Conservation (phyloP, 2,113 vertebrate genomes). For the Burhinus oedicnemus region DNA sequence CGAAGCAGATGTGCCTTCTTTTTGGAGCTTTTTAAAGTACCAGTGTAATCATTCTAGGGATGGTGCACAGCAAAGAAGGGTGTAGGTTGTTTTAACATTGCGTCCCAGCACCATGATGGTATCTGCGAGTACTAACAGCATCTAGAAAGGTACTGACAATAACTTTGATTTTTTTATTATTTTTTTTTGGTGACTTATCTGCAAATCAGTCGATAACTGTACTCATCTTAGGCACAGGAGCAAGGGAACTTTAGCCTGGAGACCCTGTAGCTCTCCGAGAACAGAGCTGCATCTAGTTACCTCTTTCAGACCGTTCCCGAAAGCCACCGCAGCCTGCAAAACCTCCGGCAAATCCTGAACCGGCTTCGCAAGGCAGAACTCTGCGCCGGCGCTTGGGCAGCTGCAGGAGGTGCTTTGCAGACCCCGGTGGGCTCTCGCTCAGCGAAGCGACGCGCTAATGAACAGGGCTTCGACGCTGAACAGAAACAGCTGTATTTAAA, state of each 20-base stretch:
- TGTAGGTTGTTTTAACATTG: neutral
- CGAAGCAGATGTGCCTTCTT: neutral
- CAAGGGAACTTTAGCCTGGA: neutral
- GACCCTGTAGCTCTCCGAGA: neutral
- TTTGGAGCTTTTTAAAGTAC: neutral
- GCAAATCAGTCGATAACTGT: neutral
- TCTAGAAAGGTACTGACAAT: neutral
- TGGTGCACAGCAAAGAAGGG: neutral
- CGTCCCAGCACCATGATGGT: neutral
- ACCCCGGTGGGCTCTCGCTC: neutral
- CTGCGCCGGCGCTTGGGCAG: neutral
- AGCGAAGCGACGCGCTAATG: neutral
- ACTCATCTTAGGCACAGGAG: neutral
- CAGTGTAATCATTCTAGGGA: neutral
- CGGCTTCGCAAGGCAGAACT: neutral
- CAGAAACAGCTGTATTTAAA: neutral
- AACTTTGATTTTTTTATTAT: neutral
- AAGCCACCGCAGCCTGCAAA: neutral
- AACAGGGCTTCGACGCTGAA: neutral
- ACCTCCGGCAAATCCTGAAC: neutral
- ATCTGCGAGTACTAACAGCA: neutral
- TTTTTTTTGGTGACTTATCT: neutral
- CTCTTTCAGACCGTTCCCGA: neutral
- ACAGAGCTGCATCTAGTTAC: neutral
- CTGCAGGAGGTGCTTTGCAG: constrained; percentile 6